Evolutionary conservation across 2,113 vertebrate species (phyloP).

Genomic region (Puma concolor): DNA sequence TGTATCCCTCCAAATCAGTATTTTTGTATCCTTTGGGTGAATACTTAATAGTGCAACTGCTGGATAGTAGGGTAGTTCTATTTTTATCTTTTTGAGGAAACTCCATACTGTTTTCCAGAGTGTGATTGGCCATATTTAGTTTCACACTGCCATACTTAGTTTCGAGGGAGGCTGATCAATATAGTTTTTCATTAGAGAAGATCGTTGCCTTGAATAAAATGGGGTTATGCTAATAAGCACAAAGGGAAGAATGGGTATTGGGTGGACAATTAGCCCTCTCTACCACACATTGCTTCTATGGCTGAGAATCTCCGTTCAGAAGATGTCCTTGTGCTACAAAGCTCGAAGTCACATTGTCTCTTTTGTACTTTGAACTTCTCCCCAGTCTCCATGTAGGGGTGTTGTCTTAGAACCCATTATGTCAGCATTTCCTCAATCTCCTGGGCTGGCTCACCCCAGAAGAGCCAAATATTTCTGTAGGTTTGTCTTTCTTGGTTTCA

Average conservation of each 20-base stretch:
- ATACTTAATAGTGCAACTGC: neutral
- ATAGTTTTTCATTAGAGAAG: neutral
- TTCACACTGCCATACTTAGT: neutral
- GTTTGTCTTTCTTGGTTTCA: neutral
- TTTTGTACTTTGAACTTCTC: slow-evolving; percentile 7
- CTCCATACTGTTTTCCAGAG: neutral
- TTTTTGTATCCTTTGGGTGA: neutral
- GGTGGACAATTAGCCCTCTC: neutral
- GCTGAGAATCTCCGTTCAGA: neutral
- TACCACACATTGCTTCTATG: neutral
- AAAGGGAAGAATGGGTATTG: neutral
- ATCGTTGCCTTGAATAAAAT: neutral
- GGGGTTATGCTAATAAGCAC: neutral
- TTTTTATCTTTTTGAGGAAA: neutral
- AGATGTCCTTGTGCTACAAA: neutral
- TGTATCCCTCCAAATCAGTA: neutral
- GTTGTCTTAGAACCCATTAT: neutral
- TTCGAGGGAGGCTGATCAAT: neutral
- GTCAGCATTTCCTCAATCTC: neutral
- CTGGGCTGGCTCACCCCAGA: neutral
- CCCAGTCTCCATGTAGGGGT: neutral
- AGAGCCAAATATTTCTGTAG: neutral
- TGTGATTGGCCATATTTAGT: neutral
- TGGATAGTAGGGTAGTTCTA: neutral
- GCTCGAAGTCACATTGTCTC: neutral